Evolutionary conservation across 2,113 vertebrate species (phyloP).

Genomic region (Himantopus leucocephalus): DNA sequence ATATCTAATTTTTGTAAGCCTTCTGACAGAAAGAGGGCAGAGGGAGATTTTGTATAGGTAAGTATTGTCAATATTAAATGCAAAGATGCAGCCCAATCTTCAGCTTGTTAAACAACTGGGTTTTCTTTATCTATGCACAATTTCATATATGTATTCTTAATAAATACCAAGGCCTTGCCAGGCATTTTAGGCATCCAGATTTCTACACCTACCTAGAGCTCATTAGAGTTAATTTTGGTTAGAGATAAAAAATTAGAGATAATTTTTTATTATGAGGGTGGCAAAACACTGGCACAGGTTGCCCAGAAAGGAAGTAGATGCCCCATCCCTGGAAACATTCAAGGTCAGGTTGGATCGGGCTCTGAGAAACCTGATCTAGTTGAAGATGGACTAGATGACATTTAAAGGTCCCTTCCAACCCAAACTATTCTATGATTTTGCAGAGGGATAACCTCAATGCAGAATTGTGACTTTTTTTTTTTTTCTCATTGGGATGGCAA

Average conservation of each 20-base stretch:
- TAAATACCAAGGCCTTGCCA: neutral
- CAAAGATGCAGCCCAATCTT: neutral
- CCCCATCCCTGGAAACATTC: neutral
- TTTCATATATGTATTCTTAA: neutral
- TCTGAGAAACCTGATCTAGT: neutral
- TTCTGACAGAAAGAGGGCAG: neutral
- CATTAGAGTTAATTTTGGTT: neutral
- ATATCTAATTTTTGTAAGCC: neutral
- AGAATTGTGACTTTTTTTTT: neutral
- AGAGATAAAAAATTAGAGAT: neutral
- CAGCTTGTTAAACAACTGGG: neutral
- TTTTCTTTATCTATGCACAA: neutral
- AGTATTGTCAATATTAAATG: neutral
- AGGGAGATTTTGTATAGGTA: neutral
- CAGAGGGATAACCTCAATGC: neutral
- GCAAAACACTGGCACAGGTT: neutral
- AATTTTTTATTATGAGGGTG: accelerated
- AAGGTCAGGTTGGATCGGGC: neutral
- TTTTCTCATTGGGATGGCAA: neutral
- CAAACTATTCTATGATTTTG: neutral
- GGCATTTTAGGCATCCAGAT: neutral
- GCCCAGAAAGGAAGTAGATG: neutral
- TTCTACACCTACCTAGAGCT: neutral
- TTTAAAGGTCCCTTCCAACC: neutral
- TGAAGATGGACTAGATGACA: neutral